Evolutionary conservation across 2,113 vertebrate species (phyloP), one percentile per base, ranked within the genome.

Genomic region (Perca flavescens): DNA sequence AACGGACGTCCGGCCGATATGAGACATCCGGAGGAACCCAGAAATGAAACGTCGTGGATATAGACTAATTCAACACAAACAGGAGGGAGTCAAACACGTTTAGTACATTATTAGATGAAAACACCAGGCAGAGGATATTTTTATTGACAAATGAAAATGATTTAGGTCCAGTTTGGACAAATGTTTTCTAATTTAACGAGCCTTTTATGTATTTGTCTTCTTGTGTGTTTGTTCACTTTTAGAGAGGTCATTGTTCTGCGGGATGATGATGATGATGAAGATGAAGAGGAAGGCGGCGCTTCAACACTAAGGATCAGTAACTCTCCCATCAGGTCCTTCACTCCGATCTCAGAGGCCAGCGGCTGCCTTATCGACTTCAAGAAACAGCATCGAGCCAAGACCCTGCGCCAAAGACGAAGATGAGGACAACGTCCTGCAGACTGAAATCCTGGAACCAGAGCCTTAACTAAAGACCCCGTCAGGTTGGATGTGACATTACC

Each of bases 351-450:
- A 0, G 96, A 97, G 91, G 95, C 94, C 79, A 88, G 83, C 2
- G 96, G 92, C 80, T 94, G 94, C 60, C 90, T 95, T 56, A 90
- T 96, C 52, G 96, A 97, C 92, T 97, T 94, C 52, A 95, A 93
- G 63, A 94, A 93, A 0, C 94, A 81, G 2, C 19, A 73, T 50
- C 83, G 83, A 14, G 46, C 85, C 72, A 90, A 93, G 79, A 90
- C 6, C 77, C 82, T 77, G 2, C 80, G 79, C 71, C 92, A 90
- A 40, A 92, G 78, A 66, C 75, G 86, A 16, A 64, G 88, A 84
- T 90, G 87, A 91, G 66, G 84, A 15, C 0, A 47, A 17, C 25
- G 16, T 52, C 34, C 61, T 3, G 61, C 13, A 22, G n/a, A 15
- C 17, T 4, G 6, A 50, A 12, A 17, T 0, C 46, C 53, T 36